These are phyloP conservation scores for Himantopus leucocephalus DNA, from an alignment of 2,113 vertebrate species.

Conservation along the genomic window DNA sequence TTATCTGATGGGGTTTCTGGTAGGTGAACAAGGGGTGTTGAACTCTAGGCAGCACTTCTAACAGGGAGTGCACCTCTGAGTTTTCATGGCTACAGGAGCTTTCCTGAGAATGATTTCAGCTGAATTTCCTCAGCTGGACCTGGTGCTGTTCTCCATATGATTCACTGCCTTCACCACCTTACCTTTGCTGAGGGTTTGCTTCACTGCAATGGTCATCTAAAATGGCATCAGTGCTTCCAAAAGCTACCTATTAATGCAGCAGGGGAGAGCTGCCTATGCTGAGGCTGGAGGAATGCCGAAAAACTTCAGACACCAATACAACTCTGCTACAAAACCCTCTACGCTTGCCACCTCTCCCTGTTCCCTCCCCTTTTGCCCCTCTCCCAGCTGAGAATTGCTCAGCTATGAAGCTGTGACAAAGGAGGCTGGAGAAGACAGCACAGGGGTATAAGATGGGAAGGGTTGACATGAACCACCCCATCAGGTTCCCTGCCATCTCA, in stretches of 20 bases:
- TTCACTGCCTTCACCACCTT: neutral
- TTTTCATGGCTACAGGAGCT: neutral
- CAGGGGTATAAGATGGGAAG: neutral
- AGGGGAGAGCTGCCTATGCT: neutral
- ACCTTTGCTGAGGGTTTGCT: neutral
- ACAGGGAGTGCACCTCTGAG: no score
- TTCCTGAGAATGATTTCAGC: neutral
- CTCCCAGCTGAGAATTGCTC: neutral
- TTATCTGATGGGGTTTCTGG: neutral
- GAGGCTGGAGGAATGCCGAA: neutral
- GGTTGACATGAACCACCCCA: neutral
- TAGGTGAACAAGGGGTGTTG: neutral
- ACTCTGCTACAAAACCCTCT: neutral
- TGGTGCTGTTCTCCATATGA: accelerated
- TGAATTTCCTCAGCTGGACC: neutral
- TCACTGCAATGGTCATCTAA: neutral
- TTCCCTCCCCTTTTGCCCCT: neutral
- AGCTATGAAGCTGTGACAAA: neutral
- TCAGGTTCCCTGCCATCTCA: neutral
- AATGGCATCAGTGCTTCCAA: neutral
- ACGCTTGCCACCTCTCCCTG: neutral
- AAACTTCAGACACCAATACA: neutral
- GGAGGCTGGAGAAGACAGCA: neutral
- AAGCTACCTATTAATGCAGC: accelerated
- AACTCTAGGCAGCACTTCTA: neutral